Evolutionary conservation across 2,797 vertebrate species (phyloP).

Genomic region (Clamator glandarius): DNA sequence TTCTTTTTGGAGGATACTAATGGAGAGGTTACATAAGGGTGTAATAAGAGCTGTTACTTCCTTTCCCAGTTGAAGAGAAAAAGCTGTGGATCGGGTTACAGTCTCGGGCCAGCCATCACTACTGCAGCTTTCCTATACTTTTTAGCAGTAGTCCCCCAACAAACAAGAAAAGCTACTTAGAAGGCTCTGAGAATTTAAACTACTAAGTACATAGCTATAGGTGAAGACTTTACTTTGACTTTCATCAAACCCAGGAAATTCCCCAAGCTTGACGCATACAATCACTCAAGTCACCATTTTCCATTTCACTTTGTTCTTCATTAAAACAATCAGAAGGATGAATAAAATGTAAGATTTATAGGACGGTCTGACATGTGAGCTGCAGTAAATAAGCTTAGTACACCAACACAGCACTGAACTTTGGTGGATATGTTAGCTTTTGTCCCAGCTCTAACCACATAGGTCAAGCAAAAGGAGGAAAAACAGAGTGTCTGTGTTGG

Average conservation of each 20-base stretch:
- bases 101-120: not conserved
- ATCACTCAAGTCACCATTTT: not conserved
- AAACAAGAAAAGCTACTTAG: not conserved
- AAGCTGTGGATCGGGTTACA: conserved; percentile 65
- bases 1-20: conserved; percentile 47
- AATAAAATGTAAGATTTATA: not conserved
- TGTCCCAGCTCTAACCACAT: not conserved
- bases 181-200: not conserved
- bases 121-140: not conserved
- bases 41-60: conserved; percentile 68
- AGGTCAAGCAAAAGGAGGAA: not conserved
- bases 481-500: not conserved
- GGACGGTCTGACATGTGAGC: rapidly evolving
- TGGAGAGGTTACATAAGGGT: conserved; percentile 62
- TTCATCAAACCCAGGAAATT: conserved; percentile 19
- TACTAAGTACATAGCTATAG: not conserved
- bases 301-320: conserved; percentile 4
- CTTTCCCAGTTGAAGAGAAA: conserved; percentile 45
- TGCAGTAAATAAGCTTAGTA: not conserved
- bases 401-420: not conserved
- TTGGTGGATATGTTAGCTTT: not conserved
- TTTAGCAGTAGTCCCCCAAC: not conserved
- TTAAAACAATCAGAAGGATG: not conserved
- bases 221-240: not conserved
- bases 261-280: not conserved